Percentiles rank a stretch among this genome's conserved stretches.
phyloP scores from a whole-genome alignment of 2,113 vertebrate genomes.

The Theristicus caerulescens region DNA sequence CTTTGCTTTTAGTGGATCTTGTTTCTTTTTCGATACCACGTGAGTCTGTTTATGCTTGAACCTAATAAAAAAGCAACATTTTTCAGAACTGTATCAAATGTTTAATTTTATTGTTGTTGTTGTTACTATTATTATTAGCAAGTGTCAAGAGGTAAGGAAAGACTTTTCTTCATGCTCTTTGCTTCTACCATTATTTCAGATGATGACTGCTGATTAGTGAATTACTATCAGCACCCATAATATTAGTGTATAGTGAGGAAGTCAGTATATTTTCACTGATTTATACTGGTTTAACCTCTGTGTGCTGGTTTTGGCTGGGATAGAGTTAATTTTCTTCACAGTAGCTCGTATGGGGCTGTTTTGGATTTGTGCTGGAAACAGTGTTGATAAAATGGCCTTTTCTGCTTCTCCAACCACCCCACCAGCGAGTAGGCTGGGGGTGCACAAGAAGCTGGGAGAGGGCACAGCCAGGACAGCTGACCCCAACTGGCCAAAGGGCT shows the following conservation, averaged over 20 bases:
- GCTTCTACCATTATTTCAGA: not conserved
- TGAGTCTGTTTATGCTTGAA: not conserved
- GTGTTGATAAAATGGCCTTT: no score
- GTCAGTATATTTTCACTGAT: not conserved
- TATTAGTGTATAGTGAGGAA: not conserved
- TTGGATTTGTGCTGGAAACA: no score
- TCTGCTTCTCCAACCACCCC: no score
- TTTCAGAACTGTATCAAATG: not conserved
- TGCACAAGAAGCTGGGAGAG: no score
- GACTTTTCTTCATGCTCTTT: not conserved
- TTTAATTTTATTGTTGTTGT: not conserved
- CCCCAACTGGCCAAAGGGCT: no score
- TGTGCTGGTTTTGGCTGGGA: no score
- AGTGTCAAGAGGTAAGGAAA: not conserved
- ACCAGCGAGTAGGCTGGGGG: no score
- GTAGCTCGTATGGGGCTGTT: no score
- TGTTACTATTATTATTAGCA: not conserved
- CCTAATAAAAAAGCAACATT: not conserved
- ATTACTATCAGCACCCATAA: not conserved
- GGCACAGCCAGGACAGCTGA: no score
- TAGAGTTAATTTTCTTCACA: no score
- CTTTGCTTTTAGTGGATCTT: not conserved
- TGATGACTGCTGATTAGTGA: not conserved
- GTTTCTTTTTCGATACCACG: not conserved
- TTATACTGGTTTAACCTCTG: not conserved